Conservation (phyloP, 2,797 vertebrate species). For the Cynodonichthys magdalenae region DNA sequence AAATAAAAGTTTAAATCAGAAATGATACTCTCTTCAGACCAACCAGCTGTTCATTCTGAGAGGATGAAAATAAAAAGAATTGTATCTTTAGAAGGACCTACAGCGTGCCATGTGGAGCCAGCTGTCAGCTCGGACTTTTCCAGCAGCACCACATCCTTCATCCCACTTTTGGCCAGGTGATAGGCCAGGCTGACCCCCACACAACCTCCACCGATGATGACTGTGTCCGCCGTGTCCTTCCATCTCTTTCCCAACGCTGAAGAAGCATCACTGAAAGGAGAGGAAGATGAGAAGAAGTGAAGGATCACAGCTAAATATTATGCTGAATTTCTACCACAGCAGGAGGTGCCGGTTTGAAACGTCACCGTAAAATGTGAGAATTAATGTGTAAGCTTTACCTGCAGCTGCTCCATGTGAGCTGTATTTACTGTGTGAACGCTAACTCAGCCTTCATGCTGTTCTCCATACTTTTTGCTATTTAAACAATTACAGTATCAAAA, state of each 20-base stretch:
- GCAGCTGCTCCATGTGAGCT: too few relatives aligned
- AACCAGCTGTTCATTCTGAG: background rate
- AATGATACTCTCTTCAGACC: background rate
- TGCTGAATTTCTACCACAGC: background rate
- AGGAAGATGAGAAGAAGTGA: background rate
- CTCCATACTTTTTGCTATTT: too few relatives aligned
- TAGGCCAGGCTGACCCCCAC: constrained; percentile 93
- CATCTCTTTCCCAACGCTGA: constrained; percentile 76
- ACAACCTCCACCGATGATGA: constrained; percentile 96
- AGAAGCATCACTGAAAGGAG: constrained; percentile 33
- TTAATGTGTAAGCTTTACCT: too few relatives aligned
- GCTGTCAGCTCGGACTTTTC: constrained; percentile 97
- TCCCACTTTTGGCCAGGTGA: constrained; percentile 93
- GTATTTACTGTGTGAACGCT: too few relatives aligned
- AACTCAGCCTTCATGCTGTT: too few relatives aligned
- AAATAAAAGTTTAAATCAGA: too few relatives aligned
- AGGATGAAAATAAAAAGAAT: too few relatives aligned
- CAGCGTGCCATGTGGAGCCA: constrained; percentile 98
- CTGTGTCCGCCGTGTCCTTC: constrained; percentile 91
- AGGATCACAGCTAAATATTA: background rate
- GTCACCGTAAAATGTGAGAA: too few relatives aligned
- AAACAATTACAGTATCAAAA: too few relatives aligned
- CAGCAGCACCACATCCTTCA: constrained; percentile 93
- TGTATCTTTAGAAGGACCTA: constrained; percentile 68
- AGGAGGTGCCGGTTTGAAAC: background rate